Percentiles rank a stretch among this genome's conserved stretches.
phyloP scores from a whole-genome alignment of 2,797 vertebrate genomes.

The Danio aesculapii region DNA sequence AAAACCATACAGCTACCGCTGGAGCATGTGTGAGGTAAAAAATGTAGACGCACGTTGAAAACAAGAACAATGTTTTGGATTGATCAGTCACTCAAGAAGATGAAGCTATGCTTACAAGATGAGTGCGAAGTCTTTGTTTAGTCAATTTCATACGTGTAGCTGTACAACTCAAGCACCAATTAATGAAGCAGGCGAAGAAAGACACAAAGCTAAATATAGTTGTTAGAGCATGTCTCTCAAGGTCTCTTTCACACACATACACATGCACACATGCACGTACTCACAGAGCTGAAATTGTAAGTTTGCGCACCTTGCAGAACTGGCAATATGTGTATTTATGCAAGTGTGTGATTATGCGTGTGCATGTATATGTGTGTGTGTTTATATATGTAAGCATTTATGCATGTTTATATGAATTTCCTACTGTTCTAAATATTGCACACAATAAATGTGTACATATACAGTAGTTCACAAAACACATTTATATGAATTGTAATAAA shows the following conservation, averaged over 20 bases:
- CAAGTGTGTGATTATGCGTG: too few relatives aligned
- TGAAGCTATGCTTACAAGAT: background rate
- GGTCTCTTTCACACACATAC: background rate
- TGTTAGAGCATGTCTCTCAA: background rate
- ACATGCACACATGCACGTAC: background rate
- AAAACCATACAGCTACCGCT: background rate
- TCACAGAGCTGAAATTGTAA: background rate
- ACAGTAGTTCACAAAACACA: background rate
- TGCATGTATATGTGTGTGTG: too few relatives aligned
- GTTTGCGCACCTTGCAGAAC: background rate
- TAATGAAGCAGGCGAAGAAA: background rate
- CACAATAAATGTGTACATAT: background rate
- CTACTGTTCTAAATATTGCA: background rate
- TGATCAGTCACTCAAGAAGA: slow-evolving; percentile 16
- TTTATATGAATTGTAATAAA: too few relatives aligned
- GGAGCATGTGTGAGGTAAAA: background rate
- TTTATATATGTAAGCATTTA: background rate
- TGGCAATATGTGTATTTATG: background rate
- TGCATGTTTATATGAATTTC: background rate
- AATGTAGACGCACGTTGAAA: background rate
- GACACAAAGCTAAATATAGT: background rate
- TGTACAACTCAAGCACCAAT: background rate
- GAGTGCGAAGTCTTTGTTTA: background rate
- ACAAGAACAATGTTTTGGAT: slow-evolving; percentile 11
- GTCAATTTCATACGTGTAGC: background rate